Conservation (phyloP, 2,888 invertebrate genomes). For the Aphidoletes aphidimyza region DNA sequence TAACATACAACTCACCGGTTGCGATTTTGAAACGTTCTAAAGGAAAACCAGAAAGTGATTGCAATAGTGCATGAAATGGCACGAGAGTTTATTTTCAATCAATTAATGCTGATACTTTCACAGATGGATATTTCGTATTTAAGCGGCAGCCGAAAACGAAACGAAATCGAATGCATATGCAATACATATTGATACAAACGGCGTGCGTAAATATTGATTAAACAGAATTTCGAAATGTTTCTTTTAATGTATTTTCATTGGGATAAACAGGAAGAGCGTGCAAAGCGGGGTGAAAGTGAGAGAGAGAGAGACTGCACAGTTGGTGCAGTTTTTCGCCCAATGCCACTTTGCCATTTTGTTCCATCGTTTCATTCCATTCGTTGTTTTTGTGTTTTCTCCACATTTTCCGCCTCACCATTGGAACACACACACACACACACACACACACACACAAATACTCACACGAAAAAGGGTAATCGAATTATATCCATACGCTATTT, state of each 20-base stretch:
- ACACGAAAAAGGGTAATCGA: slow-evolving; percentile 12
- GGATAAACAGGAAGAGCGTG: too few species aligned
- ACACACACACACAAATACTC: too few species aligned
- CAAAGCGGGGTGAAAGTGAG: too few species aligned
- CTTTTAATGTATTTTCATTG: slow-evolving; percentile 14
- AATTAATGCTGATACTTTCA: slow-evolving; percentile 31
- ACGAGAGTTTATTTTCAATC: slow-evolving; percentile 23
- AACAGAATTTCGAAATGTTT: slow-evolving; percentile 10
- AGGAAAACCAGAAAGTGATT: neutral
- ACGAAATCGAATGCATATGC: slow-evolving; percentile 23
- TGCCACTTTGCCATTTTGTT: too few species aligned
- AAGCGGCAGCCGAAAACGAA: neutral
- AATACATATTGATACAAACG: slow-evolving; percentile 47
- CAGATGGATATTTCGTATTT: slow-evolving; percentile 16
- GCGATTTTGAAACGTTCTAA: neutral
- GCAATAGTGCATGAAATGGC: slow-evolving; percentile 43
- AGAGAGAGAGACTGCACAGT: too few species aligned
- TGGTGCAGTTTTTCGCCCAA: neutral
- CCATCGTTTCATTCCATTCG: neutral
- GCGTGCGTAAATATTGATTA: slow-evolving; percentile 38
- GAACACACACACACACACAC: too few species aligned
- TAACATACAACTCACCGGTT: neutral
- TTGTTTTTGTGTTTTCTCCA: neutral
- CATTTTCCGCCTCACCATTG: neutral
- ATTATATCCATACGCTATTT: slow-evolving; percentile 49